Evolutionary conservation across 2,113 vertebrate genomes (phyloP).

Genomic region (Hemichromis elongatus): DNA sequence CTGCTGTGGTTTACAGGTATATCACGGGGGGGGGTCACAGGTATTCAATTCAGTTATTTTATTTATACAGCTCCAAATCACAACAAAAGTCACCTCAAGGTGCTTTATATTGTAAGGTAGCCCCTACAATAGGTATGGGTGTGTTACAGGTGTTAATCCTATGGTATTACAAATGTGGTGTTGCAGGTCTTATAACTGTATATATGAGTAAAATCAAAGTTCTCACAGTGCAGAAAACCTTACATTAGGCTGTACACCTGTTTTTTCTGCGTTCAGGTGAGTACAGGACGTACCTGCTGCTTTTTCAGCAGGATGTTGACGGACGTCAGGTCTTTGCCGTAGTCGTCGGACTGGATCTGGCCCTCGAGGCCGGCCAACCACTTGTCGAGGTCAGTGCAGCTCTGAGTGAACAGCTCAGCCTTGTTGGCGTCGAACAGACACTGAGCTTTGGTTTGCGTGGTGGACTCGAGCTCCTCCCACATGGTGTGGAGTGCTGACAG

Average conservation of each 20-base stretch:
- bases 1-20: too few species aligned
- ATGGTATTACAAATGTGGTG: too few species aligned
- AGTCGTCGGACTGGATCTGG: constrained; percentile 95
- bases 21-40: too few species aligned
- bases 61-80: too few species aligned
- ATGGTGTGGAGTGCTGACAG: constrained; percentile 81
- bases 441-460: constrained; percentile 95
- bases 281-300: constrained; percentile 80
- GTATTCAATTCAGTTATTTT: too few species aligned
- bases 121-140: too few species aligned
- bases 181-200: neutral
- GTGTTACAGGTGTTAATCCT: too few species aligned
- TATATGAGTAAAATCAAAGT: neutral
- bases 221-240: neutral
- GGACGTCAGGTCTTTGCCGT: constrained; percentile 94
- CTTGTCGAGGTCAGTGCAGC: constrained; percentile 92
- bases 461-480: constrained; percentile 93
- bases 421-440: constrained; percentile 96
- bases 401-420: constrained; percentile 95
- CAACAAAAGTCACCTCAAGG: too few species aligned
- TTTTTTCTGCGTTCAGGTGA: neutral
- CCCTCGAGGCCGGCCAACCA: constrained; percentile 89
- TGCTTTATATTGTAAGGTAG: too few species aligned
- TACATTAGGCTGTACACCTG: neutral
- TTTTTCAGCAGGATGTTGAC: constrained; percentile 97